A percentile compares a stretch with the other conserved stretches of the same genome.
phyloP scores from a whole-genome alignment of 1,140 invertebrate genomes.

The Musca vetustissima region DNA sequence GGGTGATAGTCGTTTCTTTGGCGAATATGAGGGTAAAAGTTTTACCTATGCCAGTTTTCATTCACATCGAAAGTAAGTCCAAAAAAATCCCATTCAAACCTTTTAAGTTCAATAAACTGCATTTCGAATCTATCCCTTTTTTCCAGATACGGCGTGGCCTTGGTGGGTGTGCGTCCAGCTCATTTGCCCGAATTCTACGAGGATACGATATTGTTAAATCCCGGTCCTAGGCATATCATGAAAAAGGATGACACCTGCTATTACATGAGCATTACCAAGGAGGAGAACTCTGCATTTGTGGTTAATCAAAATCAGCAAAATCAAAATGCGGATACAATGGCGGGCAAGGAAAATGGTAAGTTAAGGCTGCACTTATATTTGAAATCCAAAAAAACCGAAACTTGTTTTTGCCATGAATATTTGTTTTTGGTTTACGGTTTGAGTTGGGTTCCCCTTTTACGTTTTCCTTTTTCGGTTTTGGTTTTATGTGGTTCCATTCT shows the following conservation, averaged over 20 bases:
- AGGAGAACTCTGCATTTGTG: conserved; percentile 93
- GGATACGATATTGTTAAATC: conserved; percentile 93
- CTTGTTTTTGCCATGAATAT: not conserved
- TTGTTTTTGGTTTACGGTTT: too few species aligned
- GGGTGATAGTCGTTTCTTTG: conserved; percentile 94
- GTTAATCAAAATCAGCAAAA: conserved; percentile 68
- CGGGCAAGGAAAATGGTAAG: conserved; percentile 40
- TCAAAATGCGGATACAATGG: conserved; percentile 49
- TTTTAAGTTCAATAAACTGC: not conserved
- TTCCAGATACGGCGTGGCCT: conserved; percentile 87
- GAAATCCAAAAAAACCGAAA: not conserved
- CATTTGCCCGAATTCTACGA: conserved; percentile 93
- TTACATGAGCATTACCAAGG: conserved; percentile 98
- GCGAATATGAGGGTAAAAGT: conserved; percentile 97
- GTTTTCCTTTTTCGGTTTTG: too few species aligned
- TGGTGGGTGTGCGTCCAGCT: conserved; percentile 91
- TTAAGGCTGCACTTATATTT: too few species aligned
- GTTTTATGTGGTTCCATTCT: too few species aligned
- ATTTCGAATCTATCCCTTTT: not conserved
- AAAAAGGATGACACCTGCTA: conserved; percentile 97
- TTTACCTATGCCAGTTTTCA: conserved; percentile 99
- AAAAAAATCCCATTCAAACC: too few species aligned
- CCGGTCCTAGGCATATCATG: conserved; percentile 96
- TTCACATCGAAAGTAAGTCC: conserved; percentile 94
- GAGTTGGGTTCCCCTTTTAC: too few species aligned